Evolutionary conservation across 2,113 vertebrate genomes (phyloP), one percentile per base, ranked within the genome.

Genomic region (Neodontobutis hainanensis): DNA sequence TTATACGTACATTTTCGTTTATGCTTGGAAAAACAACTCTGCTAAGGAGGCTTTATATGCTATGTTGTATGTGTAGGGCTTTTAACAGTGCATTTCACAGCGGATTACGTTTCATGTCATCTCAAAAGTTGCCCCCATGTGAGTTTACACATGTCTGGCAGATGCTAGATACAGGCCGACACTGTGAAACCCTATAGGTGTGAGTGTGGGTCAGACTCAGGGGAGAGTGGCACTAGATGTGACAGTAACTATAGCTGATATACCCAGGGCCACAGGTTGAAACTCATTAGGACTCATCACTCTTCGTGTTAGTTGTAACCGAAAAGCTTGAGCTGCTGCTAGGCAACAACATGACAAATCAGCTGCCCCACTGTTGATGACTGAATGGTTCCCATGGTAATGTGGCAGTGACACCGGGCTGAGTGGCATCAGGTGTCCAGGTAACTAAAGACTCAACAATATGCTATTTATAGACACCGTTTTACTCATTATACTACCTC

Each of bases 1-100:
- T 86, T 77, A 82, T 50, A 45, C 11, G 8, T 7, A 11, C 65
- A 61, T 76, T 56, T 81, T 72, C 69, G 77, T 75, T 68, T 45
- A 35, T 6, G 48, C 52, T 63, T 67, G n/a, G 65, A 44, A 56
- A 40, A 44, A 15, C 32, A 40, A 55, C 14, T 40, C 44, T 14
- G 71, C 19, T 12, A 15, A 32, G 11, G 49, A 40, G 48, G 6
- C n/a, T 64, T 64, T 15, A 48, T 44, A 11, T 27, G 3, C 35
- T 11, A 11, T 6, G 34, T 8, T 8, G 19, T 36, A 38, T 0
- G 6, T 4, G 34, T 40, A 46, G 34, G 42, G 6, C 14, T 27
- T 27, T 27, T 27, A 27, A 27, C 19, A 27, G 19, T 27, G 19
- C 19, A 27, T 27, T 27, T 27, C 19, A 27, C 19, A 27, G 19